Evolutionary conservation across 2,888 invertebrate species (phyloP), one percentile per base, ranked within the genome.

Genomic region (Litoditis marina): DNA sequence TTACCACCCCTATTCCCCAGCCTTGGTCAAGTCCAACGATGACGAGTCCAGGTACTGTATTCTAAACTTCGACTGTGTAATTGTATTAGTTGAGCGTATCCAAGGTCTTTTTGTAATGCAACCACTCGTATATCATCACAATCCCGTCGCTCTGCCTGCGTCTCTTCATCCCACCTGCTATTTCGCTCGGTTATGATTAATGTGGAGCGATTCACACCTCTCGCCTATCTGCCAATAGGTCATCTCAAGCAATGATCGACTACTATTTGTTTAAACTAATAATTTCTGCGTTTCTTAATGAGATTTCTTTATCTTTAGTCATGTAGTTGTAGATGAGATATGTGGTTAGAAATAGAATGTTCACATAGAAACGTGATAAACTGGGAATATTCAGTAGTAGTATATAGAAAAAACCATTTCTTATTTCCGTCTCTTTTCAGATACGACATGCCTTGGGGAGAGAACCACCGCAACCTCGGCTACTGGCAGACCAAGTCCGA

Each of bases 391-490:
- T n/a, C n/a, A n/a, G n/a, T n/a, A n/a, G n/a, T 39, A 13, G n/a
- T 39, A n/a, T 39, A 39, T 39, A 39, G 39, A 39, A 39, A 13
- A 39, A 39, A 13, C 16, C 39, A 39, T 39, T 13, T 39, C 39
- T 13, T 39, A 11, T n/a, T n/a, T n/a, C n/a, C n/a, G n/a, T n/a
- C n/a, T n/a, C 30, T n/a, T 66, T 69, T 27, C 67, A 74, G 74
- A 66, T 75, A 75, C 57, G 74, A 75, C 51, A 53, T 73, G 30
- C 74, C 74, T 3, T 75, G 74, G 74, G 74, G 72, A 42, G 65
- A 62, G 53, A 57, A 65, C 5, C 51, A 57, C 16, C 66, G 73
- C 2, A 73, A 73, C 22, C 54, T 75, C 25, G 68, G 69, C 22
- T 73, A 73, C 44, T 73, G 74, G 66, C 66, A 73, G 64, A 66